A percentile compares a stretch with the other conserved stretches of the same genome.
phyloP scores from a whole-genome alignment of 2,113 vertebrate species.

The Tetrax tetrax region DNA sequence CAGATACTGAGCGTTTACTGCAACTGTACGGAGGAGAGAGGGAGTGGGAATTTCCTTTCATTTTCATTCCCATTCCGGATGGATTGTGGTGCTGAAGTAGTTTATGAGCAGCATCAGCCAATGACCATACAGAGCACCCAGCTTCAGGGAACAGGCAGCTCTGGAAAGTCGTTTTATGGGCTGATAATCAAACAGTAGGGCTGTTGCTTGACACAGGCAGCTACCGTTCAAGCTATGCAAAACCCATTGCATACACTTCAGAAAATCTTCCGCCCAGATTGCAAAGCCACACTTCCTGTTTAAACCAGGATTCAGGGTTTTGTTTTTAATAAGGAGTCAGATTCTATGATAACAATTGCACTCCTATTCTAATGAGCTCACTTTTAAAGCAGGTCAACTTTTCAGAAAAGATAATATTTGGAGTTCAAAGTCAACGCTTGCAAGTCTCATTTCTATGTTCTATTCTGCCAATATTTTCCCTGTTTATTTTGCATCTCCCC shows the following conservation, averaged over 20 bases:
- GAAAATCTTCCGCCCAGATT: background rate
- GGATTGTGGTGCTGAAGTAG: background rate
- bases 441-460: background rate
- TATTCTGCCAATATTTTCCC: background rate
- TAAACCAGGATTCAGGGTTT: background rate
- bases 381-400: background rate
- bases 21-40: background rate
- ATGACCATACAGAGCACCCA: background rate
- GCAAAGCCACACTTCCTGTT: background rate
- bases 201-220: background rate
- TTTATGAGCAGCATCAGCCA: slow-evolving; percentile 1
- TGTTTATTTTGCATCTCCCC: background rate
- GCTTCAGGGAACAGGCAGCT: background rate
- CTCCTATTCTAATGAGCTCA: background rate
- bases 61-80: slow-evolving; percentile 1
- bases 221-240: background rate
- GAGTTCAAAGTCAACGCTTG: background rate
- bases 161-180: background rate
- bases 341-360: background rate
- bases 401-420: background rate
- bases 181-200: slow-evolving; percentile 6
- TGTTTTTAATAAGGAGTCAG: background rate
- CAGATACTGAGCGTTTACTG: background rate
- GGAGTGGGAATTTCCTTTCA: background rate
- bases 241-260: background rate